Evolutionary conservation across 2,113 vertebrate genomes (phyloP), one percentile per base, ranked within the genome.

Genomic region (Formicarius rufipectus): DNA sequence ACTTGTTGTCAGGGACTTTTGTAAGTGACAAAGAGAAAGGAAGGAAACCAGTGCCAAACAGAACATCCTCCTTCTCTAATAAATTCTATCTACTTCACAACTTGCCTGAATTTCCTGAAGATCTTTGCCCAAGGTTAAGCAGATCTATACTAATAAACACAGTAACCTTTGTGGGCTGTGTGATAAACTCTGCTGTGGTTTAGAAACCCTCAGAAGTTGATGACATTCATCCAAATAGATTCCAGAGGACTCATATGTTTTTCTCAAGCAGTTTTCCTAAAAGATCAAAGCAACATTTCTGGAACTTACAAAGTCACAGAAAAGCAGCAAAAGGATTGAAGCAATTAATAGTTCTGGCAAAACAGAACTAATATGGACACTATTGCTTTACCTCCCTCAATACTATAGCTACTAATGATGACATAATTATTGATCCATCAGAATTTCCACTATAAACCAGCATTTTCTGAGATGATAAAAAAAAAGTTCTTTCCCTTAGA

Each of bases 281-380:
- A 80, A 71, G 19, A 69, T 8, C 62, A 58, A 97, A 93, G 14
- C 9, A 86, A 19, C 7, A 37, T 74, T 92, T 93, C 58, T 71
- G 37, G 16, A 95, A 69, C 28, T 92, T 76, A 89, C 10, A 84
- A 71, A 89, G 27, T 76, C 40, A 93, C 77, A 77, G 76, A 89
- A 92, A 96, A 86, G 44, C 49, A 95, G 23, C 17, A 80, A 78
- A 93, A 90, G 21, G 20, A 76, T 77, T 96, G 95, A 68, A 84
- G 64, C 76, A 74, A 75, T 74, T 67, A 93, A 74, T n/a, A 90
- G 87, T 83, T 90, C 20, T n/a, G 12, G 42, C 28, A 92, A 77
- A 50, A 58, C 2, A 74, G 59, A 93, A 71, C 37, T 87, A 90
- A 87, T 12, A 84, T 6, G 20, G 95, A 62, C 35, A 68, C 71